Percentiles rank a stretch among this genome's conserved stretches.
Evolutionary conservation across 1,140 invertebrate genomes (phyloP).

Genomic region (Nasonia vitripennis): DNA sequence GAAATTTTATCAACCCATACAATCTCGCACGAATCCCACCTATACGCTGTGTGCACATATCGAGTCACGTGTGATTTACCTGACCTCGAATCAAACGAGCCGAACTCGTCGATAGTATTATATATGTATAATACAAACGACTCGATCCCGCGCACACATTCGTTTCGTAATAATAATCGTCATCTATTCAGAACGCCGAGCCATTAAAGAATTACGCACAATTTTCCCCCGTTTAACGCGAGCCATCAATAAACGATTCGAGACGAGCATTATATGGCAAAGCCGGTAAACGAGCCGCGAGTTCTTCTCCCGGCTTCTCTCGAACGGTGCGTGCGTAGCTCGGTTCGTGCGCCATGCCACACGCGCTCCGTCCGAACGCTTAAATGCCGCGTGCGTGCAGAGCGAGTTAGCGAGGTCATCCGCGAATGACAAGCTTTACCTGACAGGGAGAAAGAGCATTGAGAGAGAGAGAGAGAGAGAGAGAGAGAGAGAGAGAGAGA

Average conservation of each 20-base stretch:
- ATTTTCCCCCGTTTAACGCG: background rate
- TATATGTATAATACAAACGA: no score
- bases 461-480: no score
- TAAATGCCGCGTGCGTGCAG: background rate
- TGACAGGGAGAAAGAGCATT: background rate
- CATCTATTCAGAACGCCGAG: no score
- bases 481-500: background rate
- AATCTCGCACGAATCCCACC: constrained; percentile 7
- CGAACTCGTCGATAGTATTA: background rate
- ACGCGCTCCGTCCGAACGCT: background rate
- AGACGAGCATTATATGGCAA: background rate
- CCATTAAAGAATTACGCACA: no score
- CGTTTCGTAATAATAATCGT: no score
- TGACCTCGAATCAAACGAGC: background rate
- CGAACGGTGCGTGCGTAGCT: background rate
- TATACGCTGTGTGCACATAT: background rate
- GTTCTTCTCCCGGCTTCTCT: background rate
- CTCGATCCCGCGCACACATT: no score
- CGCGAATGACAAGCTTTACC: background rate
- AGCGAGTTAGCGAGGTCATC: background rate
- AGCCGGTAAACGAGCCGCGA: background rate
- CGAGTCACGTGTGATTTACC: background rate
- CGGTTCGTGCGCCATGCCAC: background rate
- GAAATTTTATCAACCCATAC: constrained; percentile 23
- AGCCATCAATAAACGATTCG: background rate